These are phyloP conservation scores for Sitta carolinensis DNA, from an alignment of 2,797 vertebrate species.

Conservation along the genomic window DNA sequence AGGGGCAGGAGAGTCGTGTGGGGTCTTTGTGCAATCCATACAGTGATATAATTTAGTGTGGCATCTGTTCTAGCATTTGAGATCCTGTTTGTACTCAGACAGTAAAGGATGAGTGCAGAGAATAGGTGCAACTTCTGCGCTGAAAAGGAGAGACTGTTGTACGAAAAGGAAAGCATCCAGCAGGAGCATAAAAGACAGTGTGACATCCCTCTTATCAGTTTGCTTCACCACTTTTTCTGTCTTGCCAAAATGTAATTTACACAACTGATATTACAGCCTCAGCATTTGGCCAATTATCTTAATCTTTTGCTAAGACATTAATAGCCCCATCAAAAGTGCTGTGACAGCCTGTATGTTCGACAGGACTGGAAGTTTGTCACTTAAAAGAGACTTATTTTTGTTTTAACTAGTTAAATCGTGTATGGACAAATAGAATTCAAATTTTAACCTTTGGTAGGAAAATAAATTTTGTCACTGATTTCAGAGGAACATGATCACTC, in stretches of 20 bases:
- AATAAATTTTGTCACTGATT: background rate
- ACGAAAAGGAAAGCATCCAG: background rate
- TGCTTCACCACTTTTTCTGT: background rate
- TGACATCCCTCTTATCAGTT: background rate
- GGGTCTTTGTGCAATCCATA: background rate
- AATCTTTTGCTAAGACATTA: slow-evolving; percentile 4
- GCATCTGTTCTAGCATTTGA: background rate
- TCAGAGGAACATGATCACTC: background rate
- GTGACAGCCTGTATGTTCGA: background rate
- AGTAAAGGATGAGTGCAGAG: background rate
- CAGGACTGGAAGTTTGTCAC: background rate
- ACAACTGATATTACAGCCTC: background rate
- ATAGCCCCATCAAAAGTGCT: background rate
- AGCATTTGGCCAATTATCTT: background rate
- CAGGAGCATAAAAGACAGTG: background rate
- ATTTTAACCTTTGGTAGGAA: background rate
- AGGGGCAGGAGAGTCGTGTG: background rate
- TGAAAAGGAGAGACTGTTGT: background rate
- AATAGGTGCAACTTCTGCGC: background rate
- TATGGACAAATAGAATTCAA: background rate
- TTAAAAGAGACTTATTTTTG: background rate
- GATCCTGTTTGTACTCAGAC: background rate
- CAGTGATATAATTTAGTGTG: background rate
- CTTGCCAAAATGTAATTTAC: background rate
- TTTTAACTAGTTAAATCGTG: background rate